Evolutionary conservation across 2,113 vertebrate species (phyloP).

Genomic region (Clinocottus analis): DNA sequence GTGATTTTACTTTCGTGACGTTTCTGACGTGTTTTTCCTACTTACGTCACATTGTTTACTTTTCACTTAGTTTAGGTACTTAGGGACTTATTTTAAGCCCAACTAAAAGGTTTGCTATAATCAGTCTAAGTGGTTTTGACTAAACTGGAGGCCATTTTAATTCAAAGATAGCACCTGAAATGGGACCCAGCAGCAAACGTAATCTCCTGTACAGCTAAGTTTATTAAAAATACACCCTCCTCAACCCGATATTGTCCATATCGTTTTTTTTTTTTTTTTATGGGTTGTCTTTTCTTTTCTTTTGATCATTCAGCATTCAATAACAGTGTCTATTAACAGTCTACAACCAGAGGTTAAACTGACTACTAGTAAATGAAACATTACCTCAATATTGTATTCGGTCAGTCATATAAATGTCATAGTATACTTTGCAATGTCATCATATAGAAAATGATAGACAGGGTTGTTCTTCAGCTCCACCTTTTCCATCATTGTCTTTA

Average conservation of each 20-base stretch:
- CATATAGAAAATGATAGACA: background rate
- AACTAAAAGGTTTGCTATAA: background rate
- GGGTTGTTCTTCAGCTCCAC: background rate
- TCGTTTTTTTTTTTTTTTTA: too few relatives aligned
- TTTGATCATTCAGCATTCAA: too few relatives aligned
- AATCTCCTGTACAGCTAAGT: conserved; percentile 1
- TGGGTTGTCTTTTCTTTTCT: too few relatives aligned
- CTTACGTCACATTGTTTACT: background rate
- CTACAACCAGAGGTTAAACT: background rate
- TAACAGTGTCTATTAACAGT: background rate
- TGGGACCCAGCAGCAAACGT: conserved; percentile 8
- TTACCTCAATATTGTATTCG: too few relatives aligned
- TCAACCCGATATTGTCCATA: background rate
- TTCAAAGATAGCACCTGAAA: too few relatives aligned
- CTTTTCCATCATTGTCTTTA: background rate
- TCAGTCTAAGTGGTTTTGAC: background rate
- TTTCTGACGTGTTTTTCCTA: background rate
- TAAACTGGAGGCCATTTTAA: too few relatives aligned
- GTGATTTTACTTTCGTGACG: background rate
- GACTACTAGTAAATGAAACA: background rate
- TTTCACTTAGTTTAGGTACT: background rate
- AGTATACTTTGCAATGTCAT: background rate
- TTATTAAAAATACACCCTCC: background rate
- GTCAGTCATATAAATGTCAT: background rate
- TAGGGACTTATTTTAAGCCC: background rate